phyloP scores from a whole-genome alignment of 2,113 vertebrate genomes.

The Austrofundulus limnaeus region DNA sequence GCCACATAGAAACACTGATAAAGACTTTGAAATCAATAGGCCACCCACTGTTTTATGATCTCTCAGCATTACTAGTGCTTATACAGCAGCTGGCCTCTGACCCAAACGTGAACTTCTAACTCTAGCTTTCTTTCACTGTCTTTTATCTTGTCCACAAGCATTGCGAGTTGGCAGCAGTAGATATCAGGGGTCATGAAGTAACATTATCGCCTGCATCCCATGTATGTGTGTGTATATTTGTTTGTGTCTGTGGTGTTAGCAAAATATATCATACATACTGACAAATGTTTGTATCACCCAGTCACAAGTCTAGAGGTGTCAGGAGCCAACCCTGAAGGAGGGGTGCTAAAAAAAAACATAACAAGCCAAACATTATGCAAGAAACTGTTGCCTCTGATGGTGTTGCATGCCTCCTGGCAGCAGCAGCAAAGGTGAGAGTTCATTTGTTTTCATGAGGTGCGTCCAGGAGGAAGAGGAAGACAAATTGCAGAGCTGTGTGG shows the following conservation, averaged over 20 bases:
- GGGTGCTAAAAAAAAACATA: conserved; percentile 51
- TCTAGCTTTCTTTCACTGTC: conserved; percentile 48
- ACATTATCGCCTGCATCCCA: conserved; percentile 6
- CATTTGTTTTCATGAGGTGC: conserved; percentile 73
- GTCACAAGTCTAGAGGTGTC: conserved; percentile 29
- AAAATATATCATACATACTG: neutral
- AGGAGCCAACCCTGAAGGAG: conserved; percentile 28
- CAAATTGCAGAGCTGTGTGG: conserved; percentile 66
- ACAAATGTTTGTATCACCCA: conserved; percentile 41
- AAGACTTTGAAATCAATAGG: conserved; percentile 68
- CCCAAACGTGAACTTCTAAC: conserved; percentile 61
- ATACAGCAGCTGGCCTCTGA: conserved; percentile 68
- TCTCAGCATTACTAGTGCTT: conserved; percentile 62
- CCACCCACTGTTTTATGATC: conserved; percentile 70
- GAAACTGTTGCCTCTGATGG: conserved; percentile 59
- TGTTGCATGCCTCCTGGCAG: conserved; percentile 45
- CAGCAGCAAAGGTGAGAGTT: conserved; percentile 73
- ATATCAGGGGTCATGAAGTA: conserved; percentile 49
- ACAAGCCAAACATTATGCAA: conserved; percentile 45
- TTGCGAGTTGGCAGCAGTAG: conserved; percentile 37
- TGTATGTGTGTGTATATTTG: no score
- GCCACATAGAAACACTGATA: conserved; percentile 67
- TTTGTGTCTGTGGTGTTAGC: no score
- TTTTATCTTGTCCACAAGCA: conserved; percentile 49
- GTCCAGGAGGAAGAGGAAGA: conserved; percentile 69